A percentile compares a stretch with the other conserved stretches of the same genome.
These are phyloP conservation scores for Propithecus perrieri DNA, from an alignment of 2,797 vertebrate species.

Conservation along the genomic window DNA sequence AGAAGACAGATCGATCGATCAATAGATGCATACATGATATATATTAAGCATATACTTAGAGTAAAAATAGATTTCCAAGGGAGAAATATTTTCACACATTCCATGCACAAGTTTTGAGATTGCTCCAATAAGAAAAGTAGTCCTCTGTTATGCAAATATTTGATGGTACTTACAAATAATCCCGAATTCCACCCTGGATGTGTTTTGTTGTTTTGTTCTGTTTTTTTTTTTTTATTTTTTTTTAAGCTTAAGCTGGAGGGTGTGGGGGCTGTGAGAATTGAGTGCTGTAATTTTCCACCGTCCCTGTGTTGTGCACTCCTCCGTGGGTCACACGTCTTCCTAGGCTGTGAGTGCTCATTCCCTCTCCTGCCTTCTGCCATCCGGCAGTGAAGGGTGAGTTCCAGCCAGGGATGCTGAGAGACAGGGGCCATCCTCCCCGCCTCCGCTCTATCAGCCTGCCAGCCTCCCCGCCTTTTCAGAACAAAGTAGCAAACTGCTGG, in stretches of 20 bases:
- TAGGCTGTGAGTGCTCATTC: not conserved
- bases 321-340: not conserved
- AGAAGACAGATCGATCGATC: not conserved
- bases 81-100: constrained; percentile 25
- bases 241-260: not conserved
- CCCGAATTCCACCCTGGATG: not conserved
- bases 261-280: not conserved
- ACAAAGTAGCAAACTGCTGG: not conserved
- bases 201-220: not conserved
- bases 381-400: not conserved
- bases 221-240: not conserved
- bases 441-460: not conserved
- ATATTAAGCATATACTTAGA: not conserved
- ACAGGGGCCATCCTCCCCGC: too few relatives aligned
- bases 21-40: not conserved
- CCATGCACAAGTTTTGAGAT: not conserved
- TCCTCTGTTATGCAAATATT: constrained; percentile 50
- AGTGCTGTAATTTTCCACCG: too few relatives aligned
- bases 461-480: not conserved
- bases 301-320: rapidly evolving
- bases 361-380: not conserved
- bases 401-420: not conserved
- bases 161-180: constrained; percentile 41
- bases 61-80: constrained; percentile 23
- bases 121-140: constrained; percentile 27